A percentile compares a stretch with the other conserved stretches of the same genome.
phyloP scores from a whole-genome alignment of 2,797 vertebrate genomes.

The Fistularia commersonii region DNA sequence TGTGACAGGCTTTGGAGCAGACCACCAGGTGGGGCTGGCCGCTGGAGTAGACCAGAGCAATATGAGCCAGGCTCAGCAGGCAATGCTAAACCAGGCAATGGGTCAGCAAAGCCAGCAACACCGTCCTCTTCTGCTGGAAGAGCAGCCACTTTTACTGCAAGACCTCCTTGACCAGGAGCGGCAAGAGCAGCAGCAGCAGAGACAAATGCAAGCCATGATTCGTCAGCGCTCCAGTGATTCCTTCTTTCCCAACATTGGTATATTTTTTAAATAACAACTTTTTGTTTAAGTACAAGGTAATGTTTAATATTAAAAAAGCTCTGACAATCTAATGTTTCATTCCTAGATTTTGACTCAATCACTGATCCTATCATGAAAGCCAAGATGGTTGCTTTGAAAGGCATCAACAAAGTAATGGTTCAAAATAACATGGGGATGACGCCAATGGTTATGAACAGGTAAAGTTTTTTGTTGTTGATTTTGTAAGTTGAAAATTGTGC shows the following conservation, averaged over 20 bases:
- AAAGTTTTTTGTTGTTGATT: constrained; percentile 31
- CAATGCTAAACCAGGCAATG: constrained; percentile 74
- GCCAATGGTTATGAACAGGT: constrained; percentile 94
- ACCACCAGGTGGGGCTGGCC: constrained; percentile 71
- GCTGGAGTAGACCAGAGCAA: constrained; percentile 72
- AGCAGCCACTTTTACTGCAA: constrained; percentile 94
- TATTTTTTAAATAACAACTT: neutral
- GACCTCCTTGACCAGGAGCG: constrained; percentile 97
- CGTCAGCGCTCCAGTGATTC: constrained; percentile 91
- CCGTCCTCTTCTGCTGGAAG: constrained; percentile 91
- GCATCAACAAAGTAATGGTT: constrained; percentile 99
- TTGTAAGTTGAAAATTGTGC: neutral
- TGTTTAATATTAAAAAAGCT: neutral
- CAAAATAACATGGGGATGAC: constrained; percentile 96
- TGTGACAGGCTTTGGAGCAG: constrained; percentile 72
- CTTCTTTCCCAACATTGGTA: constrained; percentile 98
- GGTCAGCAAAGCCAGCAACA: constrained; percentile 79
- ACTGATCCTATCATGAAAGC: constrained; percentile 99
- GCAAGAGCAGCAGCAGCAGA: constrained; percentile 96
- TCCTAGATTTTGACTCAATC: constrained; percentile 93
- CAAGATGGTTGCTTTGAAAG: constrained; percentile 98
- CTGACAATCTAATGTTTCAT: constrained; percentile 19
- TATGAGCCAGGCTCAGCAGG: constrained; percentile 78
- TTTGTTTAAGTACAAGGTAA: neutral
- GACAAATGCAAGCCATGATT: constrained; percentile 99